phyloP scores from a whole-genome alignment of 2,888 invertebrate species.

The Cantharis lateralis region DNA sequence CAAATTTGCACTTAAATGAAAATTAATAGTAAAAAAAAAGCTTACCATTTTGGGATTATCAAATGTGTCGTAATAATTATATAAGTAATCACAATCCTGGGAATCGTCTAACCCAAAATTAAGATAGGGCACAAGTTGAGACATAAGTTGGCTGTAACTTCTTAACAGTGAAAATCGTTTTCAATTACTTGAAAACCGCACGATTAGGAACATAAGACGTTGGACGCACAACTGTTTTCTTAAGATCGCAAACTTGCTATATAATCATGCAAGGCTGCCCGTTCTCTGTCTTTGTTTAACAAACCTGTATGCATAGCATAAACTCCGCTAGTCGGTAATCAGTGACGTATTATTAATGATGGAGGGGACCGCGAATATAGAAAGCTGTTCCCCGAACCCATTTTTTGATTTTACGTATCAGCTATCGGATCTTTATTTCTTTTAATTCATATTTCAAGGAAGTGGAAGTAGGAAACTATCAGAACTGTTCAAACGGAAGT shows the following conservation, averaged over 20 bases:
- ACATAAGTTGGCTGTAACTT: constrained; percentile 58
- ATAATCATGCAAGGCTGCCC: constrained; percentile 41
- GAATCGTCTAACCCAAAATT: constrained; percentile 51
- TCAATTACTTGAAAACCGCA: constrained; percentile 6
- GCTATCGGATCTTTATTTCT: constrained; percentile 2
- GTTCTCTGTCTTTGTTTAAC: constrained; percentile 12
- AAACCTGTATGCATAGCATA: not conserved
- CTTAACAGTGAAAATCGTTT: not conserved
- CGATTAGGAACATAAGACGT: constrained; percentile 8
- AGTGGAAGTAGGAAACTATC: constrained; percentile 11
- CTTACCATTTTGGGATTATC: constrained; percentile 48
- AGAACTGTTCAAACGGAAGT: constrained; percentile 20
- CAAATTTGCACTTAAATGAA: not conserved
- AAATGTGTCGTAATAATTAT: constrained; percentile 38
- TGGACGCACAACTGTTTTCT: constrained; percentile 37
- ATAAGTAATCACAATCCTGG: constrained; percentile 44
- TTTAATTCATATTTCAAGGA: constrained; percentile 8
- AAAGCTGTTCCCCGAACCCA: constrained; percentile 38
- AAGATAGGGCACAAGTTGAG: constrained; percentile 66
- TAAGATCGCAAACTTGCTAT: constrained; percentile 41
- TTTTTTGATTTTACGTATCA: constrained; percentile 27
- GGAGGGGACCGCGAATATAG: constrained; percentile 26
- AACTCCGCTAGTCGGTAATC: constrained; percentile 34
- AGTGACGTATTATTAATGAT: constrained; percentile 36
- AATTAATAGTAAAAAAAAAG: not conserved